Base-by-base conservation (phyloP, 2,797 vertebrate genomes). In the Cossypha caffra region DNA sequence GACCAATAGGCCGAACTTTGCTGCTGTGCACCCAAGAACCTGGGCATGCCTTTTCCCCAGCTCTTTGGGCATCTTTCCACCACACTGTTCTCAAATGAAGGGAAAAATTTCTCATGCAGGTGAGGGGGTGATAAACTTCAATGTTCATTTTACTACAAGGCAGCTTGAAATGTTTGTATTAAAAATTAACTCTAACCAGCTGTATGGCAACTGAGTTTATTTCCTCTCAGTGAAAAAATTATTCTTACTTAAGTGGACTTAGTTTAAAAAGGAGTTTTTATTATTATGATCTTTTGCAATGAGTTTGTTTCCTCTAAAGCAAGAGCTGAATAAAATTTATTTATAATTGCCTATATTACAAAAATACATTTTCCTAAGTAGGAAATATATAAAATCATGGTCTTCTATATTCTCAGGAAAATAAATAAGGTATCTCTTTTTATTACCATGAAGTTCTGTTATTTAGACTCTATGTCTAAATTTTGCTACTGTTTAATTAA, bases 371-470 rank as follows among this genome's bases (percentile, higher is more conserved):
- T 84, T 63, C 59, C 33, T 88, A 86, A 95, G 71, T 31, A 76
- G 48, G 28, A 81, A 11, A 73, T 85, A 85, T 33, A 37, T 64
- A 97, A 90, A 85, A 66, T 62, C 13, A 14, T 40, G 50, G 63
- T 59, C 40, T 26, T 95, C 96, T 95, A 86, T 93, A 86, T 95
- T 94, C 93, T 96, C 91, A 87, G 75, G 83, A 95, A 96, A 95
- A 97, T 87, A 96, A 97, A 90, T 79, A 86, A 86, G 79, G 73
- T 83, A 83, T 82, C 95, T 91, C 33, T 85, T 95, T 95, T 87
- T 85, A 95, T 95, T 88, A 92, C 82, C 69, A 84, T n/a, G 73
- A 89, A 91, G 83, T 93, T 84, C 74, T 84, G 26, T 92, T 85
- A 54, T 45, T 64, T 59, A 72, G 79, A 66, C 8, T 77, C 33